These are phyloP conservation scores for Hanleya hanleyi DNA, from an alignment of 2,888 invertebrate genomes.

Conservation along the genomic window DNA sequence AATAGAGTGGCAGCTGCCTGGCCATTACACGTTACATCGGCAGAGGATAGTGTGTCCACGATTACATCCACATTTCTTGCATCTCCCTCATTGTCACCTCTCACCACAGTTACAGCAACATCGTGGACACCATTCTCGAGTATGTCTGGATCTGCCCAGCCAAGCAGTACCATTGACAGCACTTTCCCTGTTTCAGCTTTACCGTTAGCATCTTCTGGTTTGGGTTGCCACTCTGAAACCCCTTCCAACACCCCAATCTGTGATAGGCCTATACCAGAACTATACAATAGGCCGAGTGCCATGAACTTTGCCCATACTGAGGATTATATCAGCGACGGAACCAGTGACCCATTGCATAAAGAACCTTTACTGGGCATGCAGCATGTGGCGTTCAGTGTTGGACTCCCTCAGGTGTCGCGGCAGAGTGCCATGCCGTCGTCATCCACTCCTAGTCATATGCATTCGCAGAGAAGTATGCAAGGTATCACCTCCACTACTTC, in stretches of 20 bases:
- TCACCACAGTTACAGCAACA: background rate
- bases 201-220: too few relatives aligned
- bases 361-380: constrained; percentile 5
- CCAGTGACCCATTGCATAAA: background rate
- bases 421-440: background rate
- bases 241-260: background rate
- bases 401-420: background rate
- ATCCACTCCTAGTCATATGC: constrained; percentile 4
- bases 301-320: background rate
- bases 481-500: background rate
- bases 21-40: background rate
- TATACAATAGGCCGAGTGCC: background rate
- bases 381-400: constrained; percentile 5
- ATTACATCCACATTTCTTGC: background rate
- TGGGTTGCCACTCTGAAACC: background rate
- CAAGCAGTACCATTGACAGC: too few relatives aligned
- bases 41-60: background rate
- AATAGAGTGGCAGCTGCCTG: constrained; percentile 6
- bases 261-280: background rate
- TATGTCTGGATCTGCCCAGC: too few relatives aligned
- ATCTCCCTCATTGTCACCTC: background rate
- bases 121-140: background rate
- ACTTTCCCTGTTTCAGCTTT: too few relatives aligned
- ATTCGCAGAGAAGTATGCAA: background rate
- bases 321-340: background rate